Conservation (phyloP, 37 sponge, comb jelly and placozoan species). For the Amphimedon queenslandica region DNA sequence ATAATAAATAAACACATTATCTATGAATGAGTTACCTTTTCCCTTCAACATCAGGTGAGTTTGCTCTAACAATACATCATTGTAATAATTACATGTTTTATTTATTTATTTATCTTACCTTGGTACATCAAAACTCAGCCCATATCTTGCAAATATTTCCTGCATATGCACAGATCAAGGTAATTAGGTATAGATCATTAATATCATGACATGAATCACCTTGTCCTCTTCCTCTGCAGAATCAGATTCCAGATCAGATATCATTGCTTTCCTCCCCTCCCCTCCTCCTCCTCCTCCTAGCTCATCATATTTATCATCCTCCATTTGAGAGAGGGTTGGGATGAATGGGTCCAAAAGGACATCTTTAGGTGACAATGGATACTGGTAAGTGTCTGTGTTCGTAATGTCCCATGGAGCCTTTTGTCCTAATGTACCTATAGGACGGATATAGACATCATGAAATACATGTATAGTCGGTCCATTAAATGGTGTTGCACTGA, state of each 20-base stretch:
- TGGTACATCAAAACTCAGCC: neutral
- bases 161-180: neutral
- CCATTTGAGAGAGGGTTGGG: too few relatives aligned
- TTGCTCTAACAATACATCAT: too few relatives aligned
- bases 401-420: slow-evolving; percentile 22
- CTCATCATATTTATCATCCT: too few relatives aligned
- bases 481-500: neutral
- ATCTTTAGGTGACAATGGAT: slow-evolving; percentile 23
- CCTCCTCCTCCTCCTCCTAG: too few relatives aligned
- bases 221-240: neutral
- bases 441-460: too few relatives aligned
- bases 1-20: neutral
- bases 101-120: neutral
- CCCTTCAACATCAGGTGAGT: too few relatives aligned
- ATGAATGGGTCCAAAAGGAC: slow-evolving; percentile 1
- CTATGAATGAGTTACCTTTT: too few relatives aligned
- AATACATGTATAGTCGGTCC: neutral
- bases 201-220: neutral
- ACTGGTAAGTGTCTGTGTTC: slow-evolving; percentile 33
- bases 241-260: neutral
- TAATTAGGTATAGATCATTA: neutral
- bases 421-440: slow-evolving; percentile 69
- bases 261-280: too few relatives aligned
- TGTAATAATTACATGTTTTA: too few relatives aligned
- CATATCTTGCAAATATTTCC: neutral